Evolutionary conservation across 2,797 vertebrate genomes (phyloP).

Genomic region (Scyliorhinus canicula): DNA sequence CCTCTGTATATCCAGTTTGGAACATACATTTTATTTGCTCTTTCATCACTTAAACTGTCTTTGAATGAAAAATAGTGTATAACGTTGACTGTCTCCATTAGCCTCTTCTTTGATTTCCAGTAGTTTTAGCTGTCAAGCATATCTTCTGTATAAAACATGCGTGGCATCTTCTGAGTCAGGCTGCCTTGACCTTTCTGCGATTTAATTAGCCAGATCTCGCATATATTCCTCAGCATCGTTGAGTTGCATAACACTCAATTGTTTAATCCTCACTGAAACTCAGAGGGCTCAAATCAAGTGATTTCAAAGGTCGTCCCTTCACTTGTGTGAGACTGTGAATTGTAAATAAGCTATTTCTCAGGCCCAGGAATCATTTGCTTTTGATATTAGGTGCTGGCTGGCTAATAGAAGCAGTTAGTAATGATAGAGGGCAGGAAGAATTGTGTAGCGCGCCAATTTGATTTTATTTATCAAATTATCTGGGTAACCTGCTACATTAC

Average conservation of each 20-base stretch:
- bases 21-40: not conserved
- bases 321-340: not conserved
- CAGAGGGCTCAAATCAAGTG: not conserved
- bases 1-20: not conserved
- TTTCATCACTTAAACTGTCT: not conserved
- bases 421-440: conserved; percentile 10
- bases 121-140: not conserved
- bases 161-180: not conserved
- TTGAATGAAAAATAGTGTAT: not conserved
- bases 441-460: conserved; percentile 9
- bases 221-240: not conserved
- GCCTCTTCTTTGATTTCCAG: not conserved
- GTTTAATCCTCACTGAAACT: not conserved
- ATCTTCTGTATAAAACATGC: not conserved
- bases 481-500: not conserved
- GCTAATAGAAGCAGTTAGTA: not conserved
- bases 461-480: conserved; percentile 1
- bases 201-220: not conserved
- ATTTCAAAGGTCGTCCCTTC: not conserved
- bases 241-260: not conserved
- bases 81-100: not conserved
- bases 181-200: conserved; percentile 13
- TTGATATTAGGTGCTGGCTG: not conserved
- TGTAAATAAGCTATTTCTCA: conserved; percentile 10
- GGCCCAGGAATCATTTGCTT: not conserved